Conservation (phyloP, 1,140 invertebrate species). For the Carposina sasakii region DNA sequence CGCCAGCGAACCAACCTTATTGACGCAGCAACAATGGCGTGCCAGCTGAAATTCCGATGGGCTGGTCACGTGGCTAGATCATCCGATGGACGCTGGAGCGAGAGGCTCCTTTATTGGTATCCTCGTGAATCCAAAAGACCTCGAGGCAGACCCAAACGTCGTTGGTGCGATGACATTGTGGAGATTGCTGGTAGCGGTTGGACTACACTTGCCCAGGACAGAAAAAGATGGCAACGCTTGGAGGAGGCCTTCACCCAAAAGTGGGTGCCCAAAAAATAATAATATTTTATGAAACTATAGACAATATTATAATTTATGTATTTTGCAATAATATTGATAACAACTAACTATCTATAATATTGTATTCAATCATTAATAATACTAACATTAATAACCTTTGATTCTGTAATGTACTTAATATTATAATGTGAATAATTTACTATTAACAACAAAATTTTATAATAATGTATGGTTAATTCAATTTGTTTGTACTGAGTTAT, state of each 20-base stretch:
- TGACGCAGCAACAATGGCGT: not conserved
- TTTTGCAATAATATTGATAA: no score
- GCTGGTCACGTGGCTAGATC: conserved; percentile 2
- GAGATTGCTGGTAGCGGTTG: not conserved
- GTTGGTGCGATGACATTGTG: not conserved
- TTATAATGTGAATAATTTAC: no score
- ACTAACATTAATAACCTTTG: no score
- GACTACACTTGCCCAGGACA: not conserved
- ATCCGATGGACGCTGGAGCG: not conserved
- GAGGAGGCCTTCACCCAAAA: conserved; percentile 3
- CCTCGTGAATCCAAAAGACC: not conserved
- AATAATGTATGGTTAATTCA: no score
- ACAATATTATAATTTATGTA: no score
- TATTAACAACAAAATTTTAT: no score
- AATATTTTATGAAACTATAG: no score
- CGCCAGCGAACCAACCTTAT: conserved; percentile 5
- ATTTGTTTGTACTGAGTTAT: no score
- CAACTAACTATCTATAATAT: no score
- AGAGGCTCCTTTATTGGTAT: not conserved
- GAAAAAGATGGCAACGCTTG: not conserved
- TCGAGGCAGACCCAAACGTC: not conserved
- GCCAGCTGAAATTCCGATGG: conserved; percentile 4
- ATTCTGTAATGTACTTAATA: no score
- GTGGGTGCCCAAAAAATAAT: not conserved
- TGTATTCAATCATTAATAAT: no score